phyloP scores from a whole-genome alignment of 1,140 invertebrate species.

The Mylabris phalerata region DNA sequence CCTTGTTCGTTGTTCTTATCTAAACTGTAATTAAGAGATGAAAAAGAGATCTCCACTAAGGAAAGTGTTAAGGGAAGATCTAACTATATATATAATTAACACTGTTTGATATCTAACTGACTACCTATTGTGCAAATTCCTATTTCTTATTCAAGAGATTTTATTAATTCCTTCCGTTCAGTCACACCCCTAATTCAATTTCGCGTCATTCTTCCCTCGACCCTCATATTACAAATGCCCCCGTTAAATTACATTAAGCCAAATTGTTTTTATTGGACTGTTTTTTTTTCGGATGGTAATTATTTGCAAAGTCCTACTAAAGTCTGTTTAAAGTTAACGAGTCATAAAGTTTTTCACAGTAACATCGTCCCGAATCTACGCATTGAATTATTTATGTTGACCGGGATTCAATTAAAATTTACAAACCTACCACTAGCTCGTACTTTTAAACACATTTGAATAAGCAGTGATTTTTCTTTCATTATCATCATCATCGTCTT shows the following conservation, averaged over 20 bases:
- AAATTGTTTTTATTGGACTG: not conserved
- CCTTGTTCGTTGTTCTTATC: slow-evolving; percentile 8
- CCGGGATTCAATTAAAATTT: slow-evolving; percentile 8
- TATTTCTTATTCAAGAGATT: no score
- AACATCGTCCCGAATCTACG: not conserved
- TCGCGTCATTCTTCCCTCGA: not conserved
- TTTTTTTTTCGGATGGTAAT: not conserved
- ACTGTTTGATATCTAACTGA: no score
- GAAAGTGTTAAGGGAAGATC: no score
- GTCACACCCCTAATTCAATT: not conserved
- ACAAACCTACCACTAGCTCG: no score
- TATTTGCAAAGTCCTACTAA: not conserved
- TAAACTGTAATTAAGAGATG: slow-evolving; percentile 9
- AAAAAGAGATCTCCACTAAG: not conserved
- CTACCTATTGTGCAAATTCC: no score
- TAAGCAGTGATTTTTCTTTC: no score
- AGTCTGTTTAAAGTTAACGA: slow-evolving; percentile 9
- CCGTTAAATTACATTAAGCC: not conserved
- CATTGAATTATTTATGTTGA: slow-evolving; percentile 14
- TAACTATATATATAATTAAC: no score
- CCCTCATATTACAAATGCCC: not conserved
- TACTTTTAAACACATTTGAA: no score
- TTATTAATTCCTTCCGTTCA: no score
- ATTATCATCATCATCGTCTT: no score
- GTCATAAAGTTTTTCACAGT: not conserved